phyloP scores from a whole-genome alignment of 2,888 invertebrate genomes.

The Oscheius myriophilus region DNA sequence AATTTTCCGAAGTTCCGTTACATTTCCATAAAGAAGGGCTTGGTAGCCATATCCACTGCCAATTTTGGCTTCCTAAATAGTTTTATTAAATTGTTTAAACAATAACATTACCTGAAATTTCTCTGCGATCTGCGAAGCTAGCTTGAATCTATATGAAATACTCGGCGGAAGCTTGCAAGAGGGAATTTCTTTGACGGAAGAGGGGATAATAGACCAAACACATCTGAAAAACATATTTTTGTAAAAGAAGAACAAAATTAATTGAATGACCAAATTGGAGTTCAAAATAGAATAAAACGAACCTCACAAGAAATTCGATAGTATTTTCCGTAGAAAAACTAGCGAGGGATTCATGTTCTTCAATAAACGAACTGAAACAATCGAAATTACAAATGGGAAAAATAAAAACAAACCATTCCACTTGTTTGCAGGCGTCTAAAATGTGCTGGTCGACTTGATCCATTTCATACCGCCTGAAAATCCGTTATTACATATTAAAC shows the following conservation, averaged over 20 bases:
- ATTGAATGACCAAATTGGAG: neutral
- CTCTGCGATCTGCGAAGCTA: constrained; percentile 14
- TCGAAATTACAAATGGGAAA: neutral
- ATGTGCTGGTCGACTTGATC: constrained; percentile 29
- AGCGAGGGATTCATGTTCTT: constrained; percentile 4
- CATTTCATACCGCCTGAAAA: constrained; percentile 4
- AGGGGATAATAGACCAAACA: constrained; percentile 40
- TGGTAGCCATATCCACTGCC: constrained; percentile 41
- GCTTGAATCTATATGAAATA: constrained; percentile 11
- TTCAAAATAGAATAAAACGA: neutral
- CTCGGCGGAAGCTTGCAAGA: constrained; percentile 24
- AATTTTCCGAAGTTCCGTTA: constrained; percentile 11
- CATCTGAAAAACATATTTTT: constrained; percentile 25
- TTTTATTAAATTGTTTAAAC: neutral
- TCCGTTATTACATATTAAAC: no score
- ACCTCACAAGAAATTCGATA: constrained; percentile 27
- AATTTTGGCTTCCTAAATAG: constrained; percentile 38
- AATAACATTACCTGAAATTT: constrained; percentile 6
- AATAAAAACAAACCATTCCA: constrained; percentile 15
- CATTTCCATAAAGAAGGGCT: constrained; percentile 40
- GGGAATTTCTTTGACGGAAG: constrained; percentile 21
- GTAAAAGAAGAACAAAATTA: neutral
- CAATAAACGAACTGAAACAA: constrained; percentile 24
- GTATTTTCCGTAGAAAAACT: constrained; percentile 7
- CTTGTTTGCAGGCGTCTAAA: constrained; percentile 16